Evolutionary conservation across 2,113 vertebrate genomes (phyloP).

Genomic region (Pteronura brasiliensis): DNA sequence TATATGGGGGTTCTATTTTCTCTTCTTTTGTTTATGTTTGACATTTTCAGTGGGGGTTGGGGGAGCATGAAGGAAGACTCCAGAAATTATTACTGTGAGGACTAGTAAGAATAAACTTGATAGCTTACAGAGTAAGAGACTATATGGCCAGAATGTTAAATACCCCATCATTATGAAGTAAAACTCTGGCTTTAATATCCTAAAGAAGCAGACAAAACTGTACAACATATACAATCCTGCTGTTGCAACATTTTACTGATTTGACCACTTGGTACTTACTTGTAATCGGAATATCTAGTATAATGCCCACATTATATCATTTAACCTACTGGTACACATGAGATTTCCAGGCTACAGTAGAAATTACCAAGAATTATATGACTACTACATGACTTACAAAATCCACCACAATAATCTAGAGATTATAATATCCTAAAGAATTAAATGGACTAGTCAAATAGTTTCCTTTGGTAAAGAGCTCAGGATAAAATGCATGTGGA

Average conservation of each 20-base stretch:
- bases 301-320: background rate
- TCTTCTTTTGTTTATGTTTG: slow-evolving; percentile 13
- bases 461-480: background rate
- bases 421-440: background rate
- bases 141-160: background rate
- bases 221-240: background rate
- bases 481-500: background rate
- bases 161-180: background rate
- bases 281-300: background rate
- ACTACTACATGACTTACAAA: background rate
- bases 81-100: background rate
- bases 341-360: background rate
- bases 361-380: background rate
- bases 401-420: background rate
- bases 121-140: background rate
- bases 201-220: background rate
- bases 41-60: background rate
- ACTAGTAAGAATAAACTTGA: background rate
- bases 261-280: background rate
- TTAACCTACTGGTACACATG: background rate
- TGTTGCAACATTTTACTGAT: background rate
- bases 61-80: background rate
- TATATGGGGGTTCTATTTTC: background rate
- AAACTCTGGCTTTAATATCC: background rate
- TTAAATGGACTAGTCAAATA: background rate